phyloP scores from a whole-genome alignment of 2,888 invertebrate genomes.

The Camptogramma bilineatum region DNA sequence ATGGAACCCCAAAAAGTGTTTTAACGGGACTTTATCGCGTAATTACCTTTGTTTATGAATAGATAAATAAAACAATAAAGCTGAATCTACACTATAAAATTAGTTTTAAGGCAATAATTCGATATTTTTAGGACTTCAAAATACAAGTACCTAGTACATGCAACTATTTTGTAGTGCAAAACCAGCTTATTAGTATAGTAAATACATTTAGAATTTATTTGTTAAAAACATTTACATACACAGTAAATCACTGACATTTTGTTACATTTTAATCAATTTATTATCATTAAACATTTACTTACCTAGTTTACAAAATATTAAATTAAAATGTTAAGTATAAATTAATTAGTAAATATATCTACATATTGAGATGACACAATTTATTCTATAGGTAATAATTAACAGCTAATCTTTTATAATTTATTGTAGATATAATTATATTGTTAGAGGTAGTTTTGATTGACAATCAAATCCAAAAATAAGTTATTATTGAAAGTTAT shows the following conservation, averaged over 20 bases:
- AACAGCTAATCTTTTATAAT: too few relatives aligned
- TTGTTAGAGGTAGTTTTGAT: too few relatives aligned
- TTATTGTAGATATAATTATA: too few relatives aligned
- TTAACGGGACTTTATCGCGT: too few relatives aligned
- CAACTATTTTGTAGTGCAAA: neutral
- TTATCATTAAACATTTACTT: neutral
- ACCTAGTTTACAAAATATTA: neutral
- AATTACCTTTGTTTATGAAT: too few relatives aligned
- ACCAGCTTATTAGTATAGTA: neutral
- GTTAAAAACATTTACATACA: conserved; percentile 25
- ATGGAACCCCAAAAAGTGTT: too few relatives aligned
- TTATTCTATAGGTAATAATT: neutral
- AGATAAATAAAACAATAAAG: conserved; percentile 5
- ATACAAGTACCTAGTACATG: neutral
- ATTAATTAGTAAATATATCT: neutral
- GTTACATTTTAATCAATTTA: neutral
- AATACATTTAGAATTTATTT: conserved; percentile 25
- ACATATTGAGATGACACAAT: neutral
- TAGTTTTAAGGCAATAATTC: neutral
- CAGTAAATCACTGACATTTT: conserved; percentile 14
- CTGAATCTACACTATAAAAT: neutral
- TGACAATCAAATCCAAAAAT: too few relatives aligned
- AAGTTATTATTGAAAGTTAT: too few relatives aligned
- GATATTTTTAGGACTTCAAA: neutral
- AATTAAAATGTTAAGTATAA: neutral